Base-by-base conservation (phyloP, 2,797 vertebrate genomes). In the Paramormyrops hopkinsi region DNA sequence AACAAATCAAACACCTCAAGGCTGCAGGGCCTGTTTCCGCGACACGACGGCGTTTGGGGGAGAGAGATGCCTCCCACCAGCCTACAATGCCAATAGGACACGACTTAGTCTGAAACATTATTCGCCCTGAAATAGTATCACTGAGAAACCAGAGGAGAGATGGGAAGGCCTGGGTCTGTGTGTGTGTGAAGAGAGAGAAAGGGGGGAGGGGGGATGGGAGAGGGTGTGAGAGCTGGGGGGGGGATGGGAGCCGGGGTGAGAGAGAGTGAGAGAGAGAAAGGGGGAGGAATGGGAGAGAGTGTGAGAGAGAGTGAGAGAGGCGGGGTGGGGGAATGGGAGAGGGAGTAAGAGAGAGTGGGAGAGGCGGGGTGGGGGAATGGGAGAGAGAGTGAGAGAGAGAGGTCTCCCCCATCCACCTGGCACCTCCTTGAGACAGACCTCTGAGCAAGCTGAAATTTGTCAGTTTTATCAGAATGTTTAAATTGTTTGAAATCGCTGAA, bases 391-490 rank as follows among this genome's bases (percentile, higher is more conserved):
- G 3, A 2, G 37, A 0, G 37, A 8, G 79, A 25, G 79, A 7
- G 25, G 14, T 17, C 51, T 29, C 48, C 85, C 11, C 11, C 51
- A 54, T 14, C 25, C 51, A 53, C 85, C 12, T 86, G 46, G 48
- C 83, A 53, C 83, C 46, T 33, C 25, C 51, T 17, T 50, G 46
- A 84, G 79, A 84, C 46, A 46, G 41, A 25, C 41, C 41, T 50
- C 79, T 9, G 8, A 25, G 19, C 44, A 22, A 22, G 44, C n/a
- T 84, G 17, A 84, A 84, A 50, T 50, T 44, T 84, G 79, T 50
- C 79, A 46, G n/a, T 50, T 46, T 50, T 84, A 84, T 84, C n/a
- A 84, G 48, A 46, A 84, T 76, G 69, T 48, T 83, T 83, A n/a
- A 83, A 44, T 83, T 83, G 19, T n/a, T 11, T 25, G 17, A 48